Base-by-base conservation (phyloP, 2,797 vertebrate species). In the Adrianichthys oophorus region DNA sequence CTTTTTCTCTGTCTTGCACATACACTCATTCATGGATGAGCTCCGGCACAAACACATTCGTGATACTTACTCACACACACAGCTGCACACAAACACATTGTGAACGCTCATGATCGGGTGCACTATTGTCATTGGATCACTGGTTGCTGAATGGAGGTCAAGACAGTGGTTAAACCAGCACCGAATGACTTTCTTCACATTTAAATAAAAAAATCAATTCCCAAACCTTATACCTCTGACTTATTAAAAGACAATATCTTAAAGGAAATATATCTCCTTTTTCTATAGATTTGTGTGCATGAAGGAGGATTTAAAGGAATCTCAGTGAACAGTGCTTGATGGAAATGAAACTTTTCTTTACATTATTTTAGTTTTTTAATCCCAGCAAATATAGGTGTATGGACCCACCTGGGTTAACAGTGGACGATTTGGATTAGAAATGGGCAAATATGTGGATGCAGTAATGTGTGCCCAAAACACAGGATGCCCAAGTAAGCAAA, bases 181-280 rank as follows among this genome's bases (percentile, higher is more conserved):
- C 54, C 62, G 49, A 70, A 76, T 76, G 75, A 77, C 65, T 71
- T 78, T 72, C 59, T 66, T 72, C 58, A 75, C 61, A 43, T 47
- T 65, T 57, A 68, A 81, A 70, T 71, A 72, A 67, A 83, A 83
- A 37, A 85, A 85, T 83, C 80, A 72, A 80, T 85, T 77, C 53
- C 52, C 68, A 70, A 84, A 76, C 23, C 65, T 26, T 73, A 79
- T 76, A 79, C 61, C 67, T 71, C 70, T 73, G 58, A 62, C 41
- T 68, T 69, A 80, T 84, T 76, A 68, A 79, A 78, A 71, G 58
- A 52, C 53, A 48, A 57, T 52, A 19, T 40, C 18, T 16, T 40
- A 63, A 57, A 58, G 53, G 18, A 74, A 78, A 71, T 44, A 46
- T 41, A 55, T 54, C 71, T 68, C 62, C 59, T 47, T 67, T 52